A percentile compares a stretch with the other conserved stretches of the same genome.
Evolutionary conservation across 1,140 invertebrate genomes (phyloP).

Genomic region (Drosophila azteca): DNA sequence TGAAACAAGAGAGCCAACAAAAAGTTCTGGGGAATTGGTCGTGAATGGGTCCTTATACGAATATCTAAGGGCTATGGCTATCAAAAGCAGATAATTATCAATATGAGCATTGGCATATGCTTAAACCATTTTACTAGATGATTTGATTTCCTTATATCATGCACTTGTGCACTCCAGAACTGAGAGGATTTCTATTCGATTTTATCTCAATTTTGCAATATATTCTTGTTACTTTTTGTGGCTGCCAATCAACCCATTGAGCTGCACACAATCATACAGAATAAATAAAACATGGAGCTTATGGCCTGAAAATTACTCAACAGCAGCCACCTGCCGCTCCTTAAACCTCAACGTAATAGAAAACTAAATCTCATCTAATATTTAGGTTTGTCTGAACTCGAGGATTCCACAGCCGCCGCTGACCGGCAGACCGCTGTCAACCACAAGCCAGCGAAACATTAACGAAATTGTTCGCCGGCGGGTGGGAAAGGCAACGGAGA

Average conservation of each 20-base stretch:
- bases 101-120: too few species aligned
- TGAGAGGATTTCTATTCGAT: slow-evolving; percentile 5
- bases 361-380: slow-evolving; percentile 70
- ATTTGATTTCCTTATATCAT: too few species aligned
- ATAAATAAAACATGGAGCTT: slow-evolving; percentile 71
- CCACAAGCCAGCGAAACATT: slow-evolving; percentile 64
- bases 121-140: too few species aligned
- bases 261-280: slow-evolving; percentile 43
- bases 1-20: slow-evolving; percentile 53
- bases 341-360: slow-evolving; percentile 44
- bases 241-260: slow-evolving; percentile 53
- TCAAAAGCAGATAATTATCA: slow-evolving; percentile 12
- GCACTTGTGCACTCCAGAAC: background rate
- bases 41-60: background rate
- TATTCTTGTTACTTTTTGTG: background rate
- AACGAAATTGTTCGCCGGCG: slow-evolving; percentile 64
- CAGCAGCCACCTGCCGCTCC: slow-evolving; percentile 7
- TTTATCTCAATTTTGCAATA: slow-evolving; percentile 8
- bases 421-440: slow-evolving; percentile 66
- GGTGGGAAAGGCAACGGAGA: slow-evolving; percentile 48
- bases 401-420: slow-evolving; percentile 6
- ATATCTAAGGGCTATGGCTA: slow-evolving; percentile 15
- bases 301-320: slow-evolving; percentile 65
- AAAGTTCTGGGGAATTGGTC: slow-evolving; percentile 20
- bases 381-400: slow-evolving; percentile 63